Evolutionary conservation across 2,113 vertebrate genomes (phyloP).

Genomic region (Indri indri): DNA sequence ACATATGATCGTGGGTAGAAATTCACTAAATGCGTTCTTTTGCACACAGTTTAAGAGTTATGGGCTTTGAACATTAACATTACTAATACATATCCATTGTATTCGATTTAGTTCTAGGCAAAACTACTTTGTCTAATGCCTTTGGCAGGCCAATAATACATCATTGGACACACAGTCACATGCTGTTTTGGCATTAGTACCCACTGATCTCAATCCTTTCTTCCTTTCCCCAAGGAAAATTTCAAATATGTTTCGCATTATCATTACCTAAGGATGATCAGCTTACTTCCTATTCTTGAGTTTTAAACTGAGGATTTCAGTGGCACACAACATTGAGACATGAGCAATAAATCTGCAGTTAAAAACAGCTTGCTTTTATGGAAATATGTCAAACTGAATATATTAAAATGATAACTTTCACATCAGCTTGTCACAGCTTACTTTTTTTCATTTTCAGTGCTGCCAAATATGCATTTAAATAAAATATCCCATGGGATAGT

Average conservation of each 20-base stretch:
- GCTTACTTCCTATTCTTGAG: constrained; percentile 23
- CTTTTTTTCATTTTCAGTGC: constrained; percentile 23
- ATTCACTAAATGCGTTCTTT: not conserved
- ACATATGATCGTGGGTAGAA: not conserved
- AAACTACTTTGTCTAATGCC: constrained; percentile 24
- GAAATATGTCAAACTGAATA: constrained; percentile 70
- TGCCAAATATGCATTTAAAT: constrained; percentile 43
- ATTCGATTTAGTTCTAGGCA: constrained; percentile 48
- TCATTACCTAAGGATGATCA: constrained; percentile 59
- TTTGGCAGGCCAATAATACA: constrained; percentile 38
- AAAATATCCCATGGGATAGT: constrained; percentile 38
- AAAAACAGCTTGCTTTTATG: constrained; percentile 69
- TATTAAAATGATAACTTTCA: constrained; percentile 64
- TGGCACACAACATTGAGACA: constrained; percentile 49
- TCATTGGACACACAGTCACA: constrained; percentile 28
- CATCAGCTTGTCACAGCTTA: constrained; percentile 50
- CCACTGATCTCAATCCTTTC: not conserved
- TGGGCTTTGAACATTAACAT: constrained; percentile 37
- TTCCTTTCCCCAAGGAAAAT: constrained; percentile 39
- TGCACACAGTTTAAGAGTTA: constrained; percentile 18
- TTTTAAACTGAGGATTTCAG: constrained; percentile 47
- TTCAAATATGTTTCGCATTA: constrained; percentile 39
- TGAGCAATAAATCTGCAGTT: constrained; percentile 57
- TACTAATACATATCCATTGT: constrained; percentile 31
- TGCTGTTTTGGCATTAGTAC: constrained; percentile 29